phyloP scores from a whole-genome alignment of 2,797 vertebrate genomes.

The Cossypha caffra region DNA sequence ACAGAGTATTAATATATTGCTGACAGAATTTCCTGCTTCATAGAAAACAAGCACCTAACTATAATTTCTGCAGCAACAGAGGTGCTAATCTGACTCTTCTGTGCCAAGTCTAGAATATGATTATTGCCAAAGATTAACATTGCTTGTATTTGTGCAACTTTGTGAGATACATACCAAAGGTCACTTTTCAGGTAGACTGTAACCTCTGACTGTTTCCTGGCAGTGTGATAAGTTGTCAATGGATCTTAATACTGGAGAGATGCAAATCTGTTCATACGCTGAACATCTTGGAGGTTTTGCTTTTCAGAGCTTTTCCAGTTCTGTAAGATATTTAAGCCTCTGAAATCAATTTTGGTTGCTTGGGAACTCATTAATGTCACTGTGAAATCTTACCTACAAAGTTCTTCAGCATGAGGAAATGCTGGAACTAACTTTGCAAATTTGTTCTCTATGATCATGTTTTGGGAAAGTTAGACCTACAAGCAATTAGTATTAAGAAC shows the following conservation, averaged over 20 bases:
- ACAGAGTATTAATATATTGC: fast-evolving
- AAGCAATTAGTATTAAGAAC: background rate
- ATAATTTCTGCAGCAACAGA: background rate
- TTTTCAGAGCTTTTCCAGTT: background rate
- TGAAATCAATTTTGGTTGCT: background rate
- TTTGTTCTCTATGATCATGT: background rate
- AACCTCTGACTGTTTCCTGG: background rate
- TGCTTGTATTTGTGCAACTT: background rate
- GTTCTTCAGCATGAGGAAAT: background rate
- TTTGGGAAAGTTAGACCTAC: background rate
- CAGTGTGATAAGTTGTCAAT: background rate
- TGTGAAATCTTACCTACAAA: background rate
- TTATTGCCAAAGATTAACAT: background rate
- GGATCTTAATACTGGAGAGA: background rate
- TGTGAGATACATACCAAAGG: background rate
- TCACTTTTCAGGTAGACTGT: background rate
- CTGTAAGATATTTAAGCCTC: background rate
- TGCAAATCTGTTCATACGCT: background rate
- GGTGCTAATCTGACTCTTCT: background rate
- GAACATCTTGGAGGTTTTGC: background rate
- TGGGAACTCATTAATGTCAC: background rate
- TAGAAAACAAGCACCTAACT: background rate
- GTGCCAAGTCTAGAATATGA: background rate
- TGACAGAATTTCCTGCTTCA: background rate
- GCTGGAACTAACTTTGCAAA: background rate